Conservation (phyloP, 2,888 invertebrate species). For the Dioctria rufipes region DNA sequence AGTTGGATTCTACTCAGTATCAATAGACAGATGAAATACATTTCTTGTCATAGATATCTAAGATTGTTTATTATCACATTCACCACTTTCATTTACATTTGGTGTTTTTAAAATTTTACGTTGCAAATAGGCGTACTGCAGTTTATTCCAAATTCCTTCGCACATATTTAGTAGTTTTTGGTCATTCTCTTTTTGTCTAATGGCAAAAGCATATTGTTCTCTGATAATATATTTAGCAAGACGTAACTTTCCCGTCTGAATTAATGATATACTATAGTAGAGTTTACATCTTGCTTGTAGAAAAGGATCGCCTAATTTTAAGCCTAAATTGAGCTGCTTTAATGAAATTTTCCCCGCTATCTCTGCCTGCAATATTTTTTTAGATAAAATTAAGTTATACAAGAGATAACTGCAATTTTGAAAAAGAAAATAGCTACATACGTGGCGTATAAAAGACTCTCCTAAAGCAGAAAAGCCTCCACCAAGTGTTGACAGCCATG, state of each 20-base stretch:
- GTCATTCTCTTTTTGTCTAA: slow-evolving; percentile 72
- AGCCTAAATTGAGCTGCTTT: slow-evolving; percentile 86
- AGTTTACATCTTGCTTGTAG: slow-evolving; percentile 87
- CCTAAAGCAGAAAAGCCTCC: slow-evolving; percentile 97
- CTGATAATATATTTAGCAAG: slow-evolving; percentile 77
- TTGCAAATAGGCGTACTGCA: slow-evolving; percentile 71
- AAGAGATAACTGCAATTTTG: slow-evolving; percentile 55
- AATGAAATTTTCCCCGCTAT: slow-evolving; percentile 91
- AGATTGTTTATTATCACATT: background rate
- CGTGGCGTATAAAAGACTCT: slow-evolving; percentile 85
- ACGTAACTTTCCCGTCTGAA: slow-evolving; percentile 83
- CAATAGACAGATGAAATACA: too few relatives aligned
- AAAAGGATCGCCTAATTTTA: slow-evolving; percentile 86
- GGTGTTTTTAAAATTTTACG: background rate
- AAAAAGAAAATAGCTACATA: slow-evolving; percentile 70
- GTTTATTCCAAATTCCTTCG: slow-evolving; percentile 87
- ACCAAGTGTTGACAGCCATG: slow-evolving; percentile 96
- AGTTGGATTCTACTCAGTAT: too few relatives aligned
- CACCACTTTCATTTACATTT: background rate
- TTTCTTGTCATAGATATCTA: too few relatives aligned
- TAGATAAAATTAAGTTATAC: background rate
- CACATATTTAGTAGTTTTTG: slow-evolving; percentile 84
- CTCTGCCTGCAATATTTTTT: slow-evolving; percentile 76
- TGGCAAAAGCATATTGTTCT: slow-evolving; percentile 73
- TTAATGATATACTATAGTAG: slow-evolving; percentile 88